These are phyloP conservation scores for Melanotaenia nigrans DNA, from an alignment of 2,797 vertebrate genomes.

Conservation along the genomic window DNA sequence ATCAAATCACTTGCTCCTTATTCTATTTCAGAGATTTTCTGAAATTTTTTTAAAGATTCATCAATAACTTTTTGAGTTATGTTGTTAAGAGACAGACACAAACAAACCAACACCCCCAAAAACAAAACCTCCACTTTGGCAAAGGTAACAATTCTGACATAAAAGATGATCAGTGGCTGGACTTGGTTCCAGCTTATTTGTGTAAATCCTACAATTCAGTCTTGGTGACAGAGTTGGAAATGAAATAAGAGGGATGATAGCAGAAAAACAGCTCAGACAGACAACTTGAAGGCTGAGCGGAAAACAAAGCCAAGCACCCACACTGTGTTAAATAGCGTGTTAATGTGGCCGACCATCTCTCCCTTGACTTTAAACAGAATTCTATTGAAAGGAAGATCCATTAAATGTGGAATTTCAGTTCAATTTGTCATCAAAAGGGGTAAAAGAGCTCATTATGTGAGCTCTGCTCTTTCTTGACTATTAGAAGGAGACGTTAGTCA, in stretches of 20 bases:
- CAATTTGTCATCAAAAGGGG: slow-evolving; percentile 87
- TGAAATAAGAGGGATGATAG: slow-evolving; percentile 45
- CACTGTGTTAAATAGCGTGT: slow-evolving; percentile 34
- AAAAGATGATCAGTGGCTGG: neutral
- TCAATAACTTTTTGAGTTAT: too few species aligned
- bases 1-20: too few species aligned
- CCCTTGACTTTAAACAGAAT: slow-evolving; percentile 69
- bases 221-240: slow-evolving; percentile 44
- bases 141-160: neutral
- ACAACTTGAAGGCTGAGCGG: slow-evolving; percentile 47
- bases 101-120: too few species aligned
- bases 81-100: too few species aligned
- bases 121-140: too few species aligned
- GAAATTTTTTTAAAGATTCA: too few species aligned
- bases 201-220: slow-evolving; percentile 38
- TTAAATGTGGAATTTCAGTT: slow-evolving; percentile 85
- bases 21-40: too few species aligned
- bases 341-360: slow-evolving; percentile 52
- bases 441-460: slow-evolving; percentile 88
- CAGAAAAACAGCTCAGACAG: slow-evolving; percentile 57
- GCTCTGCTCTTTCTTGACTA: slow-evolving; percentile 87
- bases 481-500: slow-evolving; percentile 95
- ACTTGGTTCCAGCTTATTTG: slow-evolving; percentile 45
- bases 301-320: slow-evolving; percentile 41
- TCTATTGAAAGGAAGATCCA: slow-evolving; percentile 79